A percentile compares a stretch with the other conserved stretches of the same genome.
Evolutionary conservation across 2,888 invertebrate species (phyloP).

Genomic region (Epistrophella euchroma): DNA sequence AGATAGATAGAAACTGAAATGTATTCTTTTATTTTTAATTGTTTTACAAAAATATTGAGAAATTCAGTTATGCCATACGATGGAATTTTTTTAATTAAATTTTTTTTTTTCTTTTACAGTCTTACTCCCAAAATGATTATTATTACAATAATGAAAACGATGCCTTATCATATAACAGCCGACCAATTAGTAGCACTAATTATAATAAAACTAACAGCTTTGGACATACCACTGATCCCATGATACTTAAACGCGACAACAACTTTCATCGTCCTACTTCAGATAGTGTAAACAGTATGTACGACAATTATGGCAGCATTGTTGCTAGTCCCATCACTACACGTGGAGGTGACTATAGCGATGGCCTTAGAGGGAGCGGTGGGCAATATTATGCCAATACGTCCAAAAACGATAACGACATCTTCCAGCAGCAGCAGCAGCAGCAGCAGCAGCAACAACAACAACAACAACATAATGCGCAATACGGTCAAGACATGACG

Average conservation of each 20-base stretch:
- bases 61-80: too few species aligned
- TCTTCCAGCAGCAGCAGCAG: conserved; percentile 48
- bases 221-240: conserved; percentile 74
- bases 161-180: conserved; percentile 91
- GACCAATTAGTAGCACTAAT: conserved; percentile 86
- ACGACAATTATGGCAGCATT: conserved; percentile 75
- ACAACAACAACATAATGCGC: conserved; percentile 26
- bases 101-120: conserved; percentile 77
- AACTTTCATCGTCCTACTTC: conserved; percentile 49
- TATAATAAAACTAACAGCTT: conserved; percentile 77
- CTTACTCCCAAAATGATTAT: conserved; percentile 80
- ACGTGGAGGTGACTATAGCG: conserved; percentile 32
- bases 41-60: too few species aligned
- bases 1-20: too few species aligned
- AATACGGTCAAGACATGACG: conserved; percentile 9
- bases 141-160: conserved; percentile 85
- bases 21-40: too few species aligned
- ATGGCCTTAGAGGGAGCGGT: conserved; percentile 36
- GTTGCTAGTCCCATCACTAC: conserved; percentile 46
- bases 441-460: conserved; percentile 25
- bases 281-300: conserved; percentile 76
- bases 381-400: conserved; percentile 55
- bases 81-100: background rate
- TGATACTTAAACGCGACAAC: conserved; percentile 55
- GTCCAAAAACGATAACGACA: conserved; percentile 69